Evolutionary conservation across 2,113 vertebrate species (phyloP).

Genomic region (Sinocyclocheilus anshuiensis): DNA sequence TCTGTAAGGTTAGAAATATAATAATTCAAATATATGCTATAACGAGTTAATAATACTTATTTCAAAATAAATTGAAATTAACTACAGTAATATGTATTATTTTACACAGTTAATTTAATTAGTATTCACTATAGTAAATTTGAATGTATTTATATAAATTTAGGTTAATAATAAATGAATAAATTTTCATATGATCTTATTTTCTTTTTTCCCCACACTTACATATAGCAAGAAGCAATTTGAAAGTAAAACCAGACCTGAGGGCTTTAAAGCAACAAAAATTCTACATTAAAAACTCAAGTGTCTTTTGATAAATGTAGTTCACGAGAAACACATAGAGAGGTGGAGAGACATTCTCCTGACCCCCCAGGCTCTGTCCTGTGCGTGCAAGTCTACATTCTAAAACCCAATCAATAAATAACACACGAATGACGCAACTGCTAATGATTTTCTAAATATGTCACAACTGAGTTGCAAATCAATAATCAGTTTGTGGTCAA

Average conservation of each 20-base stretch:
- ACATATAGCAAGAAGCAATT: neutral
- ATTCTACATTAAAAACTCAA: neutral
- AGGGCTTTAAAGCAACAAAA: neutral
- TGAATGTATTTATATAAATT: neutral
- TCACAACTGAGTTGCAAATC: slow-evolving; percentile 52
- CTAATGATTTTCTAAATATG: slow-evolving; percentile 44
- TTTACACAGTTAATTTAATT: neutral
- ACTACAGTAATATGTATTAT: neutral
- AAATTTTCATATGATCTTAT: too few relatives aligned
- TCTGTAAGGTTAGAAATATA: neutral
- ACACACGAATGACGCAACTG: slow-evolving; percentile 54
- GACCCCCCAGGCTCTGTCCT: slow-evolving; percentile 10
- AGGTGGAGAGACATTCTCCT: neutral
- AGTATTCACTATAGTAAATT: neutral
- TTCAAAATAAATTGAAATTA: neutral
- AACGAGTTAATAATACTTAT: neutral
- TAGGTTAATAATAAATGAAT: too few relatives aligned
- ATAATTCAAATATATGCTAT: neutral
- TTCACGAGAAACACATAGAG: neutral
- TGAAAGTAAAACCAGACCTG: neutral
- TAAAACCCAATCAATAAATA: slow-evolving; percentile 49
- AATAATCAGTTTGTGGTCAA: slow-evolving; percentile 9
- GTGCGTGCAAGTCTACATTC: slow-evolving; percentile 25
- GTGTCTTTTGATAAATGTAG: neutral
- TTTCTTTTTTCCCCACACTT: neutral